These are phyloP conservation scores for Campylorhamphus procurvoides DNA, from an alignment of 2,113 vertebrate species.

Conservation along the genomic window DNA sequence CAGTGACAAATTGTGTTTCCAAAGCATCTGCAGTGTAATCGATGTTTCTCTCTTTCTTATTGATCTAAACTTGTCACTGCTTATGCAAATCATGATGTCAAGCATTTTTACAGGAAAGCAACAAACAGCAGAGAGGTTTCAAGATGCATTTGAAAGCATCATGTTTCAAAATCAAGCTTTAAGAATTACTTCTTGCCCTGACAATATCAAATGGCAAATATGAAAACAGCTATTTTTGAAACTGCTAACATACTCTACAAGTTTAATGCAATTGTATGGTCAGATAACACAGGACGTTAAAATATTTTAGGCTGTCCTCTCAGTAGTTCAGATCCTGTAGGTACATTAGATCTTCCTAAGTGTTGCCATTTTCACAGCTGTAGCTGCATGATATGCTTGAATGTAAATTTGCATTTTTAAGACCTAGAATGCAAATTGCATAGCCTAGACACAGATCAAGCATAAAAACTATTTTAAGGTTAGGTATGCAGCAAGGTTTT, in stretches of 20 bases:
- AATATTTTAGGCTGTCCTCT: neutral
- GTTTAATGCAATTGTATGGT: neutral
- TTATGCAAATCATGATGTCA: neutral
- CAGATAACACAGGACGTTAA: neutral
- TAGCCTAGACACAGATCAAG: neutral
- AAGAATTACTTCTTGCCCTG: neutral
- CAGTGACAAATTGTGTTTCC: neutral
- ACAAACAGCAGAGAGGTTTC: neutral
- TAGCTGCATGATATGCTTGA: neutral
- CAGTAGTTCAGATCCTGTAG: neutral
- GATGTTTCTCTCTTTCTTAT: neutral
- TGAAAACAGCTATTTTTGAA: neutral
- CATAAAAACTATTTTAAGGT: neutral
- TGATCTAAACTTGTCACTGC: neutral
- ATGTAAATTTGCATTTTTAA: neutral
- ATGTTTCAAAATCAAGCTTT: neutral
- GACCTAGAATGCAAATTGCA: neutral
- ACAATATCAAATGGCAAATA: neutral
- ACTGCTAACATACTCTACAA: neutral
- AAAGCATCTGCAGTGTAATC: neutral
- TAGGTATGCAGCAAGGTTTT: neutral
- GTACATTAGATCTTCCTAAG: neutral
- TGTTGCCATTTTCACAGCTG: neutral
- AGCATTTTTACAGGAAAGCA: neutral
- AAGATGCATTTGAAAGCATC: neutral